Conservation (phyloP, 2,797 vertebrate genomes). For the Lycodopsis pacificus region DNA sequence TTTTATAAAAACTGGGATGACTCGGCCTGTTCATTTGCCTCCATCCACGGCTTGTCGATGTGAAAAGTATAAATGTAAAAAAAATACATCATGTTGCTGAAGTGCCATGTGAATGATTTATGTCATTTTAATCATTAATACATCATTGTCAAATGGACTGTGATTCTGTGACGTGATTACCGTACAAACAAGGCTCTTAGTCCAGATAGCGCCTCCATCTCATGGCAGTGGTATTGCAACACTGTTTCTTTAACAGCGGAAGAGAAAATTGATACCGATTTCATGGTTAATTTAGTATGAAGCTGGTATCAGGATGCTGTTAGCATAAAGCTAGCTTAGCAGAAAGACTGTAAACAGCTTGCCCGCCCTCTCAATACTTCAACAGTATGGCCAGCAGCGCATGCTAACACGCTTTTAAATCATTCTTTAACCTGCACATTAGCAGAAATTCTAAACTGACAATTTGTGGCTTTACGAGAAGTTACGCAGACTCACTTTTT, state of each 20-base stretch:
- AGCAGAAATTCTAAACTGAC: neutral
- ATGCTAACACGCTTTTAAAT: neutral
- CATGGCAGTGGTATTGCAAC: slow-evolving; percentile 2
- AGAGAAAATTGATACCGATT: neutral
- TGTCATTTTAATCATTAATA: slow-evolving; percentile 37
- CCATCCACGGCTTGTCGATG: slow-evolving; percentile 42
- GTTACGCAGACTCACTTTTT: too few relatives aligned
- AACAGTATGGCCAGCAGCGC: neutral
- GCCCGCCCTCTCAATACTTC: neutral
- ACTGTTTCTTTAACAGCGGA: neutral
- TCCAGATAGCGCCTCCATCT: neutral
- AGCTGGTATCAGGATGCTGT: neutral
- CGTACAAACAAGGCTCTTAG: slow-evolving; percentile 2
- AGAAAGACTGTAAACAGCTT: neutral
- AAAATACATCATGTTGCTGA: slow-evolving; percentile 17
- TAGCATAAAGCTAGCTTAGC: slow-evolving; percentile 6
- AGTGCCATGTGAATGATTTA: slow-evolving; percentile 51
- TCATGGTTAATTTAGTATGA: neutral
- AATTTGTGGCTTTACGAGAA: neutral
- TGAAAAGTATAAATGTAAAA: slow-evolving; percentile 52
- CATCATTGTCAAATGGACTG: slow-evolving; percentile 39
- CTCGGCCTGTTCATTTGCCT: slow-evolving; percentile 27
- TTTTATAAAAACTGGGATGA: slow-evolving; percentile 33
- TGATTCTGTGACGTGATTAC: slow-evolving; percentile 23
- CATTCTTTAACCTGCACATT: neutral